A percentile compares a stretch with the other conserved stretches of the same genome.
phyloP scores from a whole-genome alignment of 1,140 invertebrate species.

The Apis mellifera region DNA sequence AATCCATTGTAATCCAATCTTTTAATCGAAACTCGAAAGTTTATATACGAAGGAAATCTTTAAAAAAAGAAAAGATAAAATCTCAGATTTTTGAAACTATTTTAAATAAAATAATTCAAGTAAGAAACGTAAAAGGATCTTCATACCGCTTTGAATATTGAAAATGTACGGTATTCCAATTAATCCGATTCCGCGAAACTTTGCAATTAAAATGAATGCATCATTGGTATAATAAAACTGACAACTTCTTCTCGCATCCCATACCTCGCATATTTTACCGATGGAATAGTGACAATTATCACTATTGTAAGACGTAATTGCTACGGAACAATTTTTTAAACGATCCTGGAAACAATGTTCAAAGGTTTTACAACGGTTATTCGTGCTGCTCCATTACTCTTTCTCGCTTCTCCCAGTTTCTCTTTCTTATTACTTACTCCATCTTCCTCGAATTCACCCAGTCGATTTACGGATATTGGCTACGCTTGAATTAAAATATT shows the following conservation, averaged over 20 bases:
- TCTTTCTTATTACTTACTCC: background rate
- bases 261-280: accelerated
- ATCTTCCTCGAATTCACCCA: background rate
- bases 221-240: background rate
- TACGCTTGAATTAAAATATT: background rate
- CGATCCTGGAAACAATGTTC: background rate
- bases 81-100: no score
- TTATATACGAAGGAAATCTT: no score
- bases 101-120: no score
- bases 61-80: no score
- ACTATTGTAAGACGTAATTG: background rate
- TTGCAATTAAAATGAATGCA: no score
- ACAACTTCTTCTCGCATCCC: no score
- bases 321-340: background rate
- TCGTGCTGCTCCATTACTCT: background rate
- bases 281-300: background rate
- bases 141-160: background rate
- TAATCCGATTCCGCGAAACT: background rate
- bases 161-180: background rate
- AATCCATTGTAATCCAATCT: no score
- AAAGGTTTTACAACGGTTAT: background rate
- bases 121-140: no score
- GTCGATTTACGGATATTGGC: background rate
- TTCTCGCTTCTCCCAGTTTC: constrained; percentile 10
- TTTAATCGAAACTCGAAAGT: no score